Percentiles rank a stretch among this genome's conserved stretches.
Conservation (phyloP, 1,140 invertebrate genomes). For the Eulimnadia texana region DNA sequence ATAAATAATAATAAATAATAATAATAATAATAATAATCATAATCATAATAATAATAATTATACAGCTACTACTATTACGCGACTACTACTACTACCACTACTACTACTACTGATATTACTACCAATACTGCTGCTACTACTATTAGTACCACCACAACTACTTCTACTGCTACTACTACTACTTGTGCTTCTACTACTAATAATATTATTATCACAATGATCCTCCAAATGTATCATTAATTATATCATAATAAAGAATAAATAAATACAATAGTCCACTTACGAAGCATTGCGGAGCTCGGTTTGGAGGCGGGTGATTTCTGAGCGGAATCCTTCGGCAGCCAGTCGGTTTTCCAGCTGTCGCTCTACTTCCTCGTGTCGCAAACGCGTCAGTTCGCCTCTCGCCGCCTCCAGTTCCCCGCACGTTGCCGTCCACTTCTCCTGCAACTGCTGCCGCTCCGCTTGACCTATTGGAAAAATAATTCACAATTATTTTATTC, state of each 20-base stretch:
- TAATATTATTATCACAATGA: neutral
- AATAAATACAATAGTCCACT: neutral
- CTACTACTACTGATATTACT: too few species aligned
- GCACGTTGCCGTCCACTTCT: neutral
- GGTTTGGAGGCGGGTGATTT: neutral
- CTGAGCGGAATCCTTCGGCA: neutral
- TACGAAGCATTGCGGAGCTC: neutral
- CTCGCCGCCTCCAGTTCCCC: neutral
- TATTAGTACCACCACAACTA: too few species aligned
- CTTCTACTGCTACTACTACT: too few species aligned
- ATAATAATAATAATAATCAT: too few species aligned
- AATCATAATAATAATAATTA: neutral
- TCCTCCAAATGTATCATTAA: neutral
- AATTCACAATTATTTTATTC: neutral
- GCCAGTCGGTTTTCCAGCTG: neutral
- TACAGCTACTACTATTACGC: too few species aligned
- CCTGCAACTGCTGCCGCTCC: neutral
- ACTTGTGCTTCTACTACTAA: too few species aligned
- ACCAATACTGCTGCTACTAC: too few species aligned
- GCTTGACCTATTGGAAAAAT: neutral
- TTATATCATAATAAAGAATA: neutral
- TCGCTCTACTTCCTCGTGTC: slow-evolving; percentile 1
- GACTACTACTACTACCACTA: too few species aligned
- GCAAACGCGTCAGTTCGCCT: slow-evolving; percentile 4
- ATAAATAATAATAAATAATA: neutral